A percentile compares a stretch with the other conserved stretches of the same genome.
These are phyloP conservation scores for Muntiacus reevesi DNA, from an alignment of 2,113 vertebrate genomes.

Conservation along the genomic window DNA sequence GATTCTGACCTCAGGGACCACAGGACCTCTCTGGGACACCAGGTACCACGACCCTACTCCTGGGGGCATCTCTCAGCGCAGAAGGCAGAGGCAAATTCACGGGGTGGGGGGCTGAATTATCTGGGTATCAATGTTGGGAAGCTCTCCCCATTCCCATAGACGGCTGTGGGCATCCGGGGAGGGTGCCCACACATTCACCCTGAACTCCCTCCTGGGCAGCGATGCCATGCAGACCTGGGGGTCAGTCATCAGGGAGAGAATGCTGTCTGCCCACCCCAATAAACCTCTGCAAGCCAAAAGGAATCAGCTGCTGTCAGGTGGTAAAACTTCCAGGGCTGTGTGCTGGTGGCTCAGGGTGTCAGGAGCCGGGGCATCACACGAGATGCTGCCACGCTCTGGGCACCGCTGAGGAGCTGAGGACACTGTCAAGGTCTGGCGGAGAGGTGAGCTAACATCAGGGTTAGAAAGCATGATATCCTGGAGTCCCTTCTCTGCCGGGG, in stretches of 20 bases:
- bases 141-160: not conserved
- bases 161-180: not conserved
- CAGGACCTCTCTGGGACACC: not conserved
- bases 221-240: not conserved
- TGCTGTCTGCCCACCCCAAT: not conserved
- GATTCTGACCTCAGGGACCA: not conserved
- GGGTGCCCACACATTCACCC: not conserved
- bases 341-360: conserved; percentile 30
- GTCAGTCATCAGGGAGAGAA: not conserved
- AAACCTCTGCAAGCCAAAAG: conserved; percentile 72
- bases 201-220: not conserved
- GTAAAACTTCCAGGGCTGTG: not conserved
- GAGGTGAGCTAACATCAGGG: not conserved
- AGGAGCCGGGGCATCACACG: not conserved
- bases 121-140: not conserved
- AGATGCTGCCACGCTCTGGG: not conserved
- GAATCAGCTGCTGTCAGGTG: conserved; percentile 39
- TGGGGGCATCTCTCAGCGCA: not conserved
- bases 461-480: not conserved
- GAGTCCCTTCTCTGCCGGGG: not conserved
- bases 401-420: conserved; percentile 44
- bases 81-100: conserved; percentile 48
- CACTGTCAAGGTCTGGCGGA: not conserved
- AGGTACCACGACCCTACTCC: conserved; percentile 23
- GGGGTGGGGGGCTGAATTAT: not conserved